Evolutionary conservation across 2,797 vertebrate genomes (phyloP).

Genomic region (Molossus molossus): DNA sequence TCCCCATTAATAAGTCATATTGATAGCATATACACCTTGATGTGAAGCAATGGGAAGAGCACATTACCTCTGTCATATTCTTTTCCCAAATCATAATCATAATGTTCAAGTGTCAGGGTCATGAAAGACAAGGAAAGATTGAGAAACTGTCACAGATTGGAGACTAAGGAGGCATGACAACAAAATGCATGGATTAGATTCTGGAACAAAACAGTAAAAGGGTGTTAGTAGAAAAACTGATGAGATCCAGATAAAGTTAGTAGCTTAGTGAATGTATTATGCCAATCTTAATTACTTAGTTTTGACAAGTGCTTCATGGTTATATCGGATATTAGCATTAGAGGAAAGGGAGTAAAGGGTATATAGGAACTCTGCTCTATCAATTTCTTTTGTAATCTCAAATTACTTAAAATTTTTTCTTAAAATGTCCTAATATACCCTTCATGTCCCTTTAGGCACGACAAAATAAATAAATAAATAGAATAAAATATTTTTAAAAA

Average conservation of each 20-base stretch:
- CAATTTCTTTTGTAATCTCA: background rate
- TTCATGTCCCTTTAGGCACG: background rate
- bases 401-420: conserved; percentile 33
- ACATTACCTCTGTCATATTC: conserved; percentile 1
- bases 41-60: background rate
- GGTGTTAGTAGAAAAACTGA: background rate
- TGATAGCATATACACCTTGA: background rate
- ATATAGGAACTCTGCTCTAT: background rate
- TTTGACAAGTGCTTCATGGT: background rate
- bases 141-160: background rate
- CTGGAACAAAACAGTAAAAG: background rate
- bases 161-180: background rate
- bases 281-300: background rate
- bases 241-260: conserved; percentile 4
- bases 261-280: background rate
- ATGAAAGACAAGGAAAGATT: background rate
- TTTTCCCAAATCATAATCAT: background rate
- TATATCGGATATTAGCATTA: background rate
- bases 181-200: background rate
- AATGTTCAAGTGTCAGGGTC: background rate
- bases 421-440: background rate
- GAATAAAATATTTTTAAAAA: background rate
- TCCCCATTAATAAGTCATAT: background rate
- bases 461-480: background rate
- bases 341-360: background rate